These are phyloP conservation scores for Criorhina ranunculi DNA, from an alignment of 2,888 invertebrate genomes.

Conservation along the genomic window DNA sequence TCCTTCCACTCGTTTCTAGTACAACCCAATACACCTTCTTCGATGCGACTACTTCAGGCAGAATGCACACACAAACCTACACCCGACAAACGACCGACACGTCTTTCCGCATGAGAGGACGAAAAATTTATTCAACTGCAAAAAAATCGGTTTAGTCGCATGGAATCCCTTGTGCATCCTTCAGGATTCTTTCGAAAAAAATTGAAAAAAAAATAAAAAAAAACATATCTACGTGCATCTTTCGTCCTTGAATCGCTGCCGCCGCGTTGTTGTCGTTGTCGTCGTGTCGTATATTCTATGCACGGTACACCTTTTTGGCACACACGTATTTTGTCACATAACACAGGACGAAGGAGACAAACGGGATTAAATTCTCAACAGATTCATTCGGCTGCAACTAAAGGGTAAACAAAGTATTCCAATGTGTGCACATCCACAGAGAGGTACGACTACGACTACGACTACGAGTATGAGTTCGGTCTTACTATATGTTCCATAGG, in stretches of 20 bases:
- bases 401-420: slow-evolving; percentile 74
- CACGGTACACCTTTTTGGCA: slow-evolving; percentile 52
- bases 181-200: slow-evolving; percentile 50
- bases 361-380: slow-evolving; percentile 68
- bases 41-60: slow-evolving; percentile 51
- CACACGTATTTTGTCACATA: slow-evolving; percentile 69
- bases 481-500: slow-evolving; percentile 18
- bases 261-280: slow-evolving; percentile 2
- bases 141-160: slow-evolving; percentile 72
- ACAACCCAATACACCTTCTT: slow-evolving; percentile 61
- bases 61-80: slow-evolving; percentile 25
- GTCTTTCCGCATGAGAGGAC: slow-evolving; percentile 62
- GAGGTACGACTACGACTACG: slow-evolving; percentile 21
- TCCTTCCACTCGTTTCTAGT: slow-evolving; percentile 38
- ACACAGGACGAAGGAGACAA: slow-evolving; percentile 47
- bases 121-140: slow-evolving; percentile 72
- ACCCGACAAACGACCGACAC: slow-evolving; percentile 33
- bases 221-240: slow-evolving; percentile 13
- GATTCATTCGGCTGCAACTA: slow-evolving; percentile 69
- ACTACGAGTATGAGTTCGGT: neutral
- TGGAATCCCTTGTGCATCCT: slow-evolving; percentile 49
- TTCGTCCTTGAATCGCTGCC: slow-evolving; percentile 36
- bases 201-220: slow-evolving; percentile 21
- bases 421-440: slow-evolving; percentile 65
- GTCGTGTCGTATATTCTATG: slow-evolving; percentile 37